phyloP scores from a whole-genome alignment of 2,888 invertebrate species.

The Nephrotoma flavescens region DNA sequence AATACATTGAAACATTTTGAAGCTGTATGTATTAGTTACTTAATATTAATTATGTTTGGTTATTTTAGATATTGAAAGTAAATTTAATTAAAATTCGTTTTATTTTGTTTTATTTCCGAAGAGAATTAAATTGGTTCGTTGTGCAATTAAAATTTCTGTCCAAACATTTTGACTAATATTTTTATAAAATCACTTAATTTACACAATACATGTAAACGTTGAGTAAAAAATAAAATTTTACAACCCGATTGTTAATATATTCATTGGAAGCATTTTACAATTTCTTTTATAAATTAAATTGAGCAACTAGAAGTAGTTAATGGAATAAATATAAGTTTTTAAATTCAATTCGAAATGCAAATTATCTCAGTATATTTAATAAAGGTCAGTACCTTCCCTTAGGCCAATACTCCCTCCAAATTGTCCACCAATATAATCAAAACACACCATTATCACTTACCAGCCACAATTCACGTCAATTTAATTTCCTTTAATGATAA shows the following conservation, averaged over 20 bases:
- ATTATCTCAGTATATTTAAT: neutral
- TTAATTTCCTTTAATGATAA: neutral
- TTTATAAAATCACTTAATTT: neutral
- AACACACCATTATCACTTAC: neutral
- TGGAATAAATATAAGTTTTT: neutral
- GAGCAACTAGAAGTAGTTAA: neutral
- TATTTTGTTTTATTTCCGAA: neutral
- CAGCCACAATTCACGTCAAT: neutral
- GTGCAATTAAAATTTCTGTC: neutral
- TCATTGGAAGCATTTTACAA: neutral
- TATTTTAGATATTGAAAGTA: neutral
- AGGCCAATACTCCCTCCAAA: neutral
- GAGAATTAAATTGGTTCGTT: neutral
- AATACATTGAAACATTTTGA: slow-evolving; percentile 65
- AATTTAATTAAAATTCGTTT: neutral
- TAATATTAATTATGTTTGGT: neutral
- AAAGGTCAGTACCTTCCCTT: neutral
- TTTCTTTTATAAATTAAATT: neutral
- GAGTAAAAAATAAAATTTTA: neutral
- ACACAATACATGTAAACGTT: neutral
- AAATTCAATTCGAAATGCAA: neutral
- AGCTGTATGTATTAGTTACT: neutral
- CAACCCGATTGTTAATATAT: neutral
- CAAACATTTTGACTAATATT: neutral
- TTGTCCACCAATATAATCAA: neutral